phyloP scores from a whole-genome alignment of 2,113 vertebrate species.

The Proterorhinus semilunaris region DNA sequence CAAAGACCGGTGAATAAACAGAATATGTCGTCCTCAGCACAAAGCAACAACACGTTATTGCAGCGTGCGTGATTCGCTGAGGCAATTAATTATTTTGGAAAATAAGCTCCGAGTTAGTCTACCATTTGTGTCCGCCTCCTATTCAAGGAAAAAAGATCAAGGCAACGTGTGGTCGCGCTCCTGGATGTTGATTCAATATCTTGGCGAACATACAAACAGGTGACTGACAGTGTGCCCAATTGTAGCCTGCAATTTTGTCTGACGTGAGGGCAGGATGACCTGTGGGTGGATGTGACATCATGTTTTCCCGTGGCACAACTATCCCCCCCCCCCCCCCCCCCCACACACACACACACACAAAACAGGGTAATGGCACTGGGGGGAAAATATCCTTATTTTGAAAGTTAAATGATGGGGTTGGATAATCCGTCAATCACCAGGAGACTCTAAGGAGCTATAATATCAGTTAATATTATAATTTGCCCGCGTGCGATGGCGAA shows the following conservation, averaged over 20 bases:
- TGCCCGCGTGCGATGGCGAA: neutral
- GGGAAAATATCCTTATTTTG: neutral
- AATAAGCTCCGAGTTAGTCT: neutral
- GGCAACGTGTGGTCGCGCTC: neutral
- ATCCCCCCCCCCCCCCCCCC: neutral
- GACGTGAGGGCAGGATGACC: conserved; percentile 5
- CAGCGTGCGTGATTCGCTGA: too few species aligned
- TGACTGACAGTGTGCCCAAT: neutral
- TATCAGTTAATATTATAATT: neutral
- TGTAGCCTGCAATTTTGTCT: conserved; percentile 3
- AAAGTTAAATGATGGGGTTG: neutral
- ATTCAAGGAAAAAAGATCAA: neutral
- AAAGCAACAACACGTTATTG: too few species aligned
- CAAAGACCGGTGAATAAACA: too few species aligned
- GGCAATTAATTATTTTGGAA: too few species aligned
- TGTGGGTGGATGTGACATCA: conserved; percentile 8
- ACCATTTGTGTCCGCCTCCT: neutral
- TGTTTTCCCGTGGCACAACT: neutral
- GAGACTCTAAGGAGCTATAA: neutral
- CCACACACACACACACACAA: too few species aligned
- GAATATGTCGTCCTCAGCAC: too few species aligned
- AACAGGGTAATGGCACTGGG: neutral
- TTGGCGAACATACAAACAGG: neutral
- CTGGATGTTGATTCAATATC: neutral
- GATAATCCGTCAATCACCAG: neutral